A percentile compares a stretch with the other conserved stretches of the same genome.
Evolutionary conservation across 2,113 vertebrate species (phyloP).

Genomic region (Tragelaphus scriptus): DNA sequence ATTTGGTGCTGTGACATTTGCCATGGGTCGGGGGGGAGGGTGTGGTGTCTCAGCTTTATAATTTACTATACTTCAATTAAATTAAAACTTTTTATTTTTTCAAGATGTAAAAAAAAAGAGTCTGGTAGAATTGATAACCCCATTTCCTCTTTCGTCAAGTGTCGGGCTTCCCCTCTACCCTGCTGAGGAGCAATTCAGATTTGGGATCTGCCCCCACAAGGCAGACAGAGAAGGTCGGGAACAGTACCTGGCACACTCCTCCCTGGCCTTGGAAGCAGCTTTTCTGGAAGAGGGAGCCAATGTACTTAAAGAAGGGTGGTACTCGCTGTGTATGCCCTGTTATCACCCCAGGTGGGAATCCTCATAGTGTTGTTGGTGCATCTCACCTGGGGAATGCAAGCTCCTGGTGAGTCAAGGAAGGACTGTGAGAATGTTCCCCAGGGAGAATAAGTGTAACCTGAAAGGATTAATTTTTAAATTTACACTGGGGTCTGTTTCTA

Average conservation of each 20-base stretch:
- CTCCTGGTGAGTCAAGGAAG: not conserved
- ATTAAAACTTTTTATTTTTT: not conserved
- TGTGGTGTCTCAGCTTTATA: not conserved
- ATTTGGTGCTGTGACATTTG: too few relatives aligned
- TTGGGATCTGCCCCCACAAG: not conserved
- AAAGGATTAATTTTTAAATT: too few relatives aligned
- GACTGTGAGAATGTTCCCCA: not conserved
- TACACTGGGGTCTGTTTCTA: too few relatives aligned
- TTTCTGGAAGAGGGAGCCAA: constrained; percentile 81
- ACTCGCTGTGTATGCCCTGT: constrained; percentile 77
- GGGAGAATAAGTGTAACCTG: too few relatives aligned
- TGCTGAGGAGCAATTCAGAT: not conserved
- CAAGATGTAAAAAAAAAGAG: not conserved
- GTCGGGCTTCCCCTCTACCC: not conserved
- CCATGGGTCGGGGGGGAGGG: not conserved
- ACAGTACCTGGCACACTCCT: constrained; percentile 80
- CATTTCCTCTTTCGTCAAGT: not conserved
- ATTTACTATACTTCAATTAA: not conserved
- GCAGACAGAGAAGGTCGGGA: not conserved
- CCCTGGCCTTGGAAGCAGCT: constrained; percentile 81
- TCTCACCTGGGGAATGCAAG: constrained; percentile 62
- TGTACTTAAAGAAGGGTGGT: constrained; percentile 80
- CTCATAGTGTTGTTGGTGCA: constrained; percentile 74
- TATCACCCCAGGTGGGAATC: constrained; percentile 77
- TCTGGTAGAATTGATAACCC: not conserved